A percentile compares a stretch with the other conserved stretches of the same genome.
These are phyloP conservation scores for Dendrocincla fuliginosa DNA, from an alignment of 2,797 vertebrate genomes.

Conservation along the genomic window DNA sequence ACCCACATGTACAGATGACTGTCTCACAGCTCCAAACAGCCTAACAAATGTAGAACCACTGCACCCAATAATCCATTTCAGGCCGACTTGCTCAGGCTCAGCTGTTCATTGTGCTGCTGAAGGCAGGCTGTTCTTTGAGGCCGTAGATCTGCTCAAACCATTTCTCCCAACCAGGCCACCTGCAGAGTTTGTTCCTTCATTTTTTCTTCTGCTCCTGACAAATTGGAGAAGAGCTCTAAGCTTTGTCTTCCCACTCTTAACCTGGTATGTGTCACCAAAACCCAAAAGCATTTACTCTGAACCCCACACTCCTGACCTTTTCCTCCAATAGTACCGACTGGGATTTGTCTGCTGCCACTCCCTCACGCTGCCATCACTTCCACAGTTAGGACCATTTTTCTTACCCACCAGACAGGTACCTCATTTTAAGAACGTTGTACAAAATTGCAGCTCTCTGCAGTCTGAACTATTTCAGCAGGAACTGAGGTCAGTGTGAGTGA, in stretches of 20 bases:
- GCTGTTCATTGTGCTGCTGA: not conserved
- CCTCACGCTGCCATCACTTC: not conserved
- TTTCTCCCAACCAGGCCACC: not conserved
- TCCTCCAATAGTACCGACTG: not conserved
- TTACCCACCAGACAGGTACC: not conserved
- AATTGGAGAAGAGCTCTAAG: not conserved
- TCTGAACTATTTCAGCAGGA: not conserved
- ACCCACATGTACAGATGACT: not conserved
- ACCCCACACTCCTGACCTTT: not conserved
- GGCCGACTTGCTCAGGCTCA: not conserved
- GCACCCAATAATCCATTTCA: not conserved
- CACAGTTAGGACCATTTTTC: not conserved
- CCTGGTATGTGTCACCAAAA: not conserved
- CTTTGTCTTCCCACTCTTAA: not conserved
- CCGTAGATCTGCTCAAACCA: not conserved
- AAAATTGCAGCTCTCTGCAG: not conserved
- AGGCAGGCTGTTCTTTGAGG: not conserved
- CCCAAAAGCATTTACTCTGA: not conserved
- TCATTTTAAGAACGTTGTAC: not conserved
- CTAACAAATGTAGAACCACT: not conserved
- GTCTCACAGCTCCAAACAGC: not conserved
- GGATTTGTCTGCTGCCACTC: not conserved
- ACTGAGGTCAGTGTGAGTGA: not conserved
- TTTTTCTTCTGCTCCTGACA: not conserved
- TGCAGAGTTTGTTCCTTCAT: not conserved